Evolutionary conservation across 1,140 invertebrate species (phyloP).

Genomic region (Uloborus diversus): DNA sequence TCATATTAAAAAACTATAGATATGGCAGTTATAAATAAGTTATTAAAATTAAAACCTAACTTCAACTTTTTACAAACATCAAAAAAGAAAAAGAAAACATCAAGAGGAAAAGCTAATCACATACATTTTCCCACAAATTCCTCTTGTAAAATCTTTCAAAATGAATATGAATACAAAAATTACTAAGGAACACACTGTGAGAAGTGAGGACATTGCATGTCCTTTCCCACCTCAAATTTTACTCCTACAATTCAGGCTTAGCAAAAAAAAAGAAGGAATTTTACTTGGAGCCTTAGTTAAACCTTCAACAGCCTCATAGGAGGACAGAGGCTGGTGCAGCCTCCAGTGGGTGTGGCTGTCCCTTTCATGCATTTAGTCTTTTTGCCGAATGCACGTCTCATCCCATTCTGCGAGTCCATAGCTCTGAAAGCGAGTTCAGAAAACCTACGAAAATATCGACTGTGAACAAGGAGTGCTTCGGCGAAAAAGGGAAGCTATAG

Average conservation of each 20-base stretch:
- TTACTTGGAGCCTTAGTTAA: background rate
- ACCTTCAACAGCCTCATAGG: constrained; percentile 17
- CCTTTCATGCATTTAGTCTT: constrained; percentile 42
- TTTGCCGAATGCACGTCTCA: constrained; percentile 32
- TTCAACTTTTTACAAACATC: constrained; percentile 55
- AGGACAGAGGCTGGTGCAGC: background rate
- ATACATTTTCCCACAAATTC: constrained; percentile 18
- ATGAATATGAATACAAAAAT: constrained; percentile 56
- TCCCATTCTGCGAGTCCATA: background rate
- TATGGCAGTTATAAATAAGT: constrained; percentile 58
- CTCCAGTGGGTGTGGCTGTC: background rate
- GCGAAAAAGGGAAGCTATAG: constrained; percentile 48
- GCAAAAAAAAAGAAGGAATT: background rate
- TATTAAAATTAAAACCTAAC: constrained; percentile 57
- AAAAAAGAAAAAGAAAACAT: constrained; percentile 52
- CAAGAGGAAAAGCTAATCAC: constrained; percentile 47
- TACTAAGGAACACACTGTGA: constrained; percentile 53
- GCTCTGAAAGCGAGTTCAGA: background rate
- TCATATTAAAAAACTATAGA: constrained; percentile 57
- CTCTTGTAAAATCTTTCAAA: constrained; percentile 52
- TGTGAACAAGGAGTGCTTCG: constrained; percentile 40
- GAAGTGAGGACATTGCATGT: constrained; percentile 45
- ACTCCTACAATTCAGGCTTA: background rate
- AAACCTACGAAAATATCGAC: constrained; percentile 34
- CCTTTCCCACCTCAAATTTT: constrained; percentile 30